These are phyloP conservation scores for Drosophila atripex DNA, from an alignment of 2,888 invertebrate genomes.

Conservation along the genomic window DNA sequence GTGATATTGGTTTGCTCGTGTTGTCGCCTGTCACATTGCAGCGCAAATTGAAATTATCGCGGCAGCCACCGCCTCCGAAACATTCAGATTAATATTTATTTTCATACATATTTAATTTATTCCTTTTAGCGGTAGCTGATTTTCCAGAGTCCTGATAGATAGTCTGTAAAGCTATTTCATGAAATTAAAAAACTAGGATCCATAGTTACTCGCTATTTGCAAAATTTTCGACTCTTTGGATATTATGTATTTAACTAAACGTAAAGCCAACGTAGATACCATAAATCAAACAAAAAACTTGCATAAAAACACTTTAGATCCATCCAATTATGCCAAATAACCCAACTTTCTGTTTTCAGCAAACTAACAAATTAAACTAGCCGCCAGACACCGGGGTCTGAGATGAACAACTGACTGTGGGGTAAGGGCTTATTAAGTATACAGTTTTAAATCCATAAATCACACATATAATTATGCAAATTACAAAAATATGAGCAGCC, in stretches of 20 bases:
- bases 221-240: neutral
- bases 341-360: constrained; percentile 17
- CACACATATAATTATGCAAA: constrained; percentile 77
- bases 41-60: constrained; percentile 77
- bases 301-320: constrained; percentile 2
- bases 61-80: constrained; percentile 17
- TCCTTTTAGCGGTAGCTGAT: neutral
- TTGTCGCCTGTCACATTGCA: constrained; percentile 71
- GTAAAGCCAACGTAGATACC: neutral
- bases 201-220: neutral
- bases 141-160: constrained; percentile 1
- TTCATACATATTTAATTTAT: constrained; percentile 39
- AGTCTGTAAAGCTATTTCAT: neutral
- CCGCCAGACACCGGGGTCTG: constrained; percentile 30
- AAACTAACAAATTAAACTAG: constrained; percentile 30
- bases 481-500: constrained; percentile 61
- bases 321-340: constrained; percentile 23
- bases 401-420: constrained; percentile 11
- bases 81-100: constrained; percentile 65
- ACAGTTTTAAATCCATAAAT: constrained; percentile 69
- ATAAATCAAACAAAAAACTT: neutral
- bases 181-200: too few relatives aligned
- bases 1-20: constrained; percentile 50
- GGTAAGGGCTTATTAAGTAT: constrained; percentile 25
- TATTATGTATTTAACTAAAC: neutral